Percentiles rank a stretch among this genome's conserved stretches.
Evolutionary conservation across 2,888 invertebrate genomes (phyloP).

Genomic region (Orgyia antiqua): DNA sequence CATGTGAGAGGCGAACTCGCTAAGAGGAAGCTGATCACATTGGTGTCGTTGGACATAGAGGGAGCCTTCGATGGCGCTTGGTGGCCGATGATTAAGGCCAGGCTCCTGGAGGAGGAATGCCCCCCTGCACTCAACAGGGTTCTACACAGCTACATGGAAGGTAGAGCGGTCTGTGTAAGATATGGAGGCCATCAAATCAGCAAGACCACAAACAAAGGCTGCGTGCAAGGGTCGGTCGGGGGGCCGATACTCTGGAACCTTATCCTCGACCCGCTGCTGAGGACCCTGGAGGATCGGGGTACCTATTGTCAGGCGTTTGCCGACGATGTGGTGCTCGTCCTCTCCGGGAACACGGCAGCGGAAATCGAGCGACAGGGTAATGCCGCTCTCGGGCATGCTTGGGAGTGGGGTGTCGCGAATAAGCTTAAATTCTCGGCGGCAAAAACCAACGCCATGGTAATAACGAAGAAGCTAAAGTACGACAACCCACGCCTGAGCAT

Average conservation of each 20-base stretch:
- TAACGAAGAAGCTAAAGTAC: too few species aligned
- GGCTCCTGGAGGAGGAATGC: neutral
- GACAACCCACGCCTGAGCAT: too few species aligned
- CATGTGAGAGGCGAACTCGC: too few species aligned
- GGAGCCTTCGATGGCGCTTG: too few species aligned
- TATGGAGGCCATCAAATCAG: neutral
- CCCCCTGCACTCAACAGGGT: neutral
- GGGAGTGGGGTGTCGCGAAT: too few species aligned
- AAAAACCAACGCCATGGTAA: too few species aligned
- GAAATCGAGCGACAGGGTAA: too few species aligned
- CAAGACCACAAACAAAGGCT: constrained; percentile 1
- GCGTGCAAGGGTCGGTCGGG: constrained; percentile 7
- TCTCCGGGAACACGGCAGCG: neutral
- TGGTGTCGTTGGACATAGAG: constrained; percentile 8
- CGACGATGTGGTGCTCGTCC: neutral
- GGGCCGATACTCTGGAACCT: constrained; percentile 10
- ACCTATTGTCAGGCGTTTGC: too few species aligned
- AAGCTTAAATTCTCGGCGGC: too few species aligned
- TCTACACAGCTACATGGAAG: neutral
- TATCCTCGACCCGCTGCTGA: too few species aligned
- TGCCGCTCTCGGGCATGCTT: neutral
- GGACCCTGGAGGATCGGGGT: too few species aligned
- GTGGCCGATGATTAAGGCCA: neutral
- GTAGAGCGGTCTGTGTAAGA: neutral
- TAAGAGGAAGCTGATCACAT: neutral